phyloP scores from a whole-genome alignment of 1,140 invertebrate genomes.

The Lasaia peninsularis region DNA sequence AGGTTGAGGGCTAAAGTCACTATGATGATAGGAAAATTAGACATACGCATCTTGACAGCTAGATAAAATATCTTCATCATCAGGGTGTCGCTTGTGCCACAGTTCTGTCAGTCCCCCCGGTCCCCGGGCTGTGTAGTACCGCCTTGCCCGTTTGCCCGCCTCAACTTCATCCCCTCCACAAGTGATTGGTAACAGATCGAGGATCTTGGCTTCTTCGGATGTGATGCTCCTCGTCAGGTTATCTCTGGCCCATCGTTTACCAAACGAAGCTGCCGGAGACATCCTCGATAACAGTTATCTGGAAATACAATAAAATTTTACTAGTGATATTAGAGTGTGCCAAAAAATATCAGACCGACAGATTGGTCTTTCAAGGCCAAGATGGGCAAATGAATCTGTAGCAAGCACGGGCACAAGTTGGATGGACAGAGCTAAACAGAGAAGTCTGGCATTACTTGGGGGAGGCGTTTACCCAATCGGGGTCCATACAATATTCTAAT shows the following conservation, averaged over 20 bases:
- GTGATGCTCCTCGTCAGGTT: constrained; percentile 51
- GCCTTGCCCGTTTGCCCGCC: constrained; percentile 52
- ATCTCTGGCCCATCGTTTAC: constrained; percentile 63
- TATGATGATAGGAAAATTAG: too few species aligned
- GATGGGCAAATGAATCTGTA: too few species aligned
- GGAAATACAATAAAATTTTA: constrained; percentile 17
- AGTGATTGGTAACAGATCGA: constrained; percentile 46
- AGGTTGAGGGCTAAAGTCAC: too few species aligned
- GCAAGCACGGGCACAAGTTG: too few species aligned
- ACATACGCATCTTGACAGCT: constrained; percentile 68
- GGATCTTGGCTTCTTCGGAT: constrained; percentile 41
- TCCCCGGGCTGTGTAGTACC: constrained; percentile 55
- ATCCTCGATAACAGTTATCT: constrained; percentile 44
- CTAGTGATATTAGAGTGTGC: too few species aligned
- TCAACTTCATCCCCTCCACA: constrained; percentile 53
- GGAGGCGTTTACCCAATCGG: too few species aligned
- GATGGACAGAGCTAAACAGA: too few species aligned
- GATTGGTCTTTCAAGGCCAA: too few species aligned
- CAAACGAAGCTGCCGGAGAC: constrained; percentile 69
- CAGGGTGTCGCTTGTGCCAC: constrained; percentile 57
- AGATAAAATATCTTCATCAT: constrained; percentile 66
- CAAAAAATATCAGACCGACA: too few species aligned
- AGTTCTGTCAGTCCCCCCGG: constrained; percentile 51
- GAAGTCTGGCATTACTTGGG: too few species aligned
- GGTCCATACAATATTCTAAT: too few species aligned